A percentile compares a stretch with the other conserved stretches of the same genome.
phyloP scores from a whole-genome alignment of 2,888 invertebrate species.

The Callyntrura sp. region DNA sequence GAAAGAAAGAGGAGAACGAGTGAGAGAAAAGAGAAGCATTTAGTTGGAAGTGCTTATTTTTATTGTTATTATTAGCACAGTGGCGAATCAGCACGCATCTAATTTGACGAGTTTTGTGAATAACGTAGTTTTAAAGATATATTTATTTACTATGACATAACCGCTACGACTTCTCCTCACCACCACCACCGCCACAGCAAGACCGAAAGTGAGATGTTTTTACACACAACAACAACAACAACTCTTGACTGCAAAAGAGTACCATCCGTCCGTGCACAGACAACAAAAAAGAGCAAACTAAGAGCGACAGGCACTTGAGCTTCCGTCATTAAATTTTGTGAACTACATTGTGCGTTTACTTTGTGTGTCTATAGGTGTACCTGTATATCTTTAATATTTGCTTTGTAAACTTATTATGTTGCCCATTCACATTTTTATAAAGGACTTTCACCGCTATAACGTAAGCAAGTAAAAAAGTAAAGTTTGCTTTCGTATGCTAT shows the following conservation, averaged over 20 bases:
- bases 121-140: conserved; percentile 46
- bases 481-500: conserved; percentile 33
- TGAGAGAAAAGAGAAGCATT: conserved; percentile 8
- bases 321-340: conserved; percentile 32
- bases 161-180: conserved; percentile 34
- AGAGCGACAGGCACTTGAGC: conserved; percentile 34
- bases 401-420: conserved; percentile 30
- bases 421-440: conserved; percentile 3
- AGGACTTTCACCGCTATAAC: background rate
- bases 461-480: conserved; percentile 45
- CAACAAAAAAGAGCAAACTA: background rate
- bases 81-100: conserved; percentile 64
- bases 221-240: conserved; percentile 3
- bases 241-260: background rate
- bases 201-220: conserved; percentile 42
- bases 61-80: conserved; percentile 64
- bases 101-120: conserved; percentile 29
- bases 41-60: conserved; percentile 14
- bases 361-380: background rate
- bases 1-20: background rate
- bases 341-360: background rate
- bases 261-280: background rate
- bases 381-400: conserved; percentile 36
- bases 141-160: conserved; percentile 49
- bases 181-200: conserved; percentile 39